Conservation (phyloP, 1,140 invertebrate species). For the Monochamus saltuarius region DNA sequence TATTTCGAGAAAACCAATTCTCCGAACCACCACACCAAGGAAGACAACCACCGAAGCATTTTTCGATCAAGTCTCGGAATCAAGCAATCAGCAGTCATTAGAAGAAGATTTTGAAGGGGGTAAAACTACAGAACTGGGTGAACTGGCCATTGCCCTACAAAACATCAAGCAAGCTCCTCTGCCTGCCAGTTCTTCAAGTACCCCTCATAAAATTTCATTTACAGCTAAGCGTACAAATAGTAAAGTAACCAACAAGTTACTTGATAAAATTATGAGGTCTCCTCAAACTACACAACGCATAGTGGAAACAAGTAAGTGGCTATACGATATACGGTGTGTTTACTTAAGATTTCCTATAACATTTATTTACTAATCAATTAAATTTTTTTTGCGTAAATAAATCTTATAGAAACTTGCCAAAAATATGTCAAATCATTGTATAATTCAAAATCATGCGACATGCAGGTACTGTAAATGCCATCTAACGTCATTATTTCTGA, state of each 20-base stretch:
- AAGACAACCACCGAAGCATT: slow-evolving; percentile 5
- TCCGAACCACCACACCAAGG: slow-evolving; percentile 19
- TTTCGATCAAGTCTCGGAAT: slow-evolving; percentile 36
- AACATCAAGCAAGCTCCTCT: slow-evolving; percentile 43
- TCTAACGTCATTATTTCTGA: too few species aligned
- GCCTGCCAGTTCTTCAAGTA: slow-evolving; percentile 13
- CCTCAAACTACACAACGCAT: neutral
- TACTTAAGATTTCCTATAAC: neutral
- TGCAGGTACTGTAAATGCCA: too few species aligned
- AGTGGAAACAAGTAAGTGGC: too few species aligned
- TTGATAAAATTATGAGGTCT: neutral
- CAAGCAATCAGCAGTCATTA: slow-evolving; percentile 36
- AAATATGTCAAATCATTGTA: too few species aligned
- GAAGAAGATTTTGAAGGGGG: slow-evolving; percentile 17
- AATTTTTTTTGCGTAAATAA: too few species aligned
- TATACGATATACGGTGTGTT: too few species aligned
- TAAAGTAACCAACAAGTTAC: neutral
- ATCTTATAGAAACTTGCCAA: too few species aligned
- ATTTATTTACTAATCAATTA: too few species aligned
- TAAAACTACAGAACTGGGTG: slow-evolving; percentile 34
- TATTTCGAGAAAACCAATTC: slow-evolving; percentile 30
- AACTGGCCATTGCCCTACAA: slow-evolving; percentile 36
- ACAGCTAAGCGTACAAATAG: slow-evolving; percentile 8
- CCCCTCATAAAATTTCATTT: neutral
- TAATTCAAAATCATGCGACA: too few species aligned